Base-by-base conservation (phyloP, 1,140 invertebrate species). In the Ceratina australensis region DNA sequence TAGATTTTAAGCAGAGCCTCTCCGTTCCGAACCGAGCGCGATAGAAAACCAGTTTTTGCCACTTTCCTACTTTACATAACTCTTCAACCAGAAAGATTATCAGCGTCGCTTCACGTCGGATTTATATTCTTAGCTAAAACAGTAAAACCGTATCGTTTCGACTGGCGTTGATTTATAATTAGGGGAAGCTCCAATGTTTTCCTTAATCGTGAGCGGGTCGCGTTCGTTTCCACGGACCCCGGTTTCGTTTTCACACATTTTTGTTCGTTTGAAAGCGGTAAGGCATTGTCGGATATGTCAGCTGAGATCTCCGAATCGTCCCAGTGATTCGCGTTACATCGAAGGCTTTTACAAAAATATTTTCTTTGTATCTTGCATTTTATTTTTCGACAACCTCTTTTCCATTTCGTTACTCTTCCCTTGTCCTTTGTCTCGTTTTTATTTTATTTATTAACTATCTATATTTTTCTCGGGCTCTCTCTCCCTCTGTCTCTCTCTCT, bases 281-380 rank as follows among this genome's bases (percentile, higher is more conserved):
- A 92, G 91, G 91, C 91, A 92, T 92, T 91, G 89, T 92, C 89
- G 89, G 91, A 92, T 92, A 92, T 92, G 91, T 92, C 86, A 89
- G 89, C 90, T 92, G 90, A 90, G 90, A 89, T 91, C 87, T 91
- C 86, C 85, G 88, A 79, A 79, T 78, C 64, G 66, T 73, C 75
- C 87, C 87, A 84, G 87, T 88, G 87, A 85, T 86, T 81, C 33
- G 84, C 87, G 87, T 85, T 89, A 86, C 87, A 90, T 91, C 82
- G 89, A 91, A 91, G 88, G 90, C 90, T 88, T 91, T 77, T 92
- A 92, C 86, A 92, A 92, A 92, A 92, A 91, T 92, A 90, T 91
- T 73, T 86, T 85, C 80, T 87, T 79, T 83, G 8, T 20, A 24
- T 7, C 5, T 52, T 22, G 56, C 49, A 56, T 65, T 20, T 10